These are phyloP conservation scores for Chalcis sispes DNA, from an alignment of 2,888 invertebrate species.

Conservation along the genomic window DNA sequence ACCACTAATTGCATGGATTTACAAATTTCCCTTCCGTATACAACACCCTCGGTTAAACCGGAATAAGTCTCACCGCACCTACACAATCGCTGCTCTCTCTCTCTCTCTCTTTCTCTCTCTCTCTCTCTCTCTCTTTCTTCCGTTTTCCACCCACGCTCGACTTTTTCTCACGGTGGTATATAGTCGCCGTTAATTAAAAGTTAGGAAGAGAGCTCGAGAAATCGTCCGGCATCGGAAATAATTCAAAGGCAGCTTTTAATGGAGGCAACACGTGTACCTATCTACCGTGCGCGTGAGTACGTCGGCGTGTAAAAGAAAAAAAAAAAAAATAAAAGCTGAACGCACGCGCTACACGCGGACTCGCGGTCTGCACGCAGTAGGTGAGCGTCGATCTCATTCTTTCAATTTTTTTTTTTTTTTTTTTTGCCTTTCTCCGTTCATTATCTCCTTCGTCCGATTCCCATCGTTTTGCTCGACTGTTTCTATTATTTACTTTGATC, in stretches of 20 bases:
- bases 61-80: too few species aligned
- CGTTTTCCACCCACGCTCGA: slow-evolving; percentile 11
- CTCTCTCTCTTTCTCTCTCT: too few species aligned
- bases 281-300: not conserved
- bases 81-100: too few species aligned
- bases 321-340: too few species aligned
- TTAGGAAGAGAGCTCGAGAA: slow-evolving; percentile 28
- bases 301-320: too few species aligned
- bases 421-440: not conserved
- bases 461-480: not conserved
- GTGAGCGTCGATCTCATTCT: not conserved
- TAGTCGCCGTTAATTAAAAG: slow-evolving; percentile 47
- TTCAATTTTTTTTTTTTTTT: too few species aligned
- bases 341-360: too few species aligned
- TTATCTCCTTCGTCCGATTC: too few species aligned
- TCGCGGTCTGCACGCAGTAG: slow-evolving; percentile 26
- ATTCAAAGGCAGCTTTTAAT: slow-evolving; percentile 56
- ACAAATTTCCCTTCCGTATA: too few species aligned
- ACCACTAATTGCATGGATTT: too few species aligned
- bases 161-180: slow-evolving; percentile 51
- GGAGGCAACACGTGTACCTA: slow-evolving; percentile 63
- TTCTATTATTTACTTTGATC: too few species aligned
- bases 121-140: not conserved
- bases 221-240: slow-evolving; percentile 30
- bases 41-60: too few species aligned